Evolutionary conservation across 2,888 invertebrate species (phyloP), one percentile per base, ranked within the genome.

Genomic region (Sesia bembeciformis): DNA sequence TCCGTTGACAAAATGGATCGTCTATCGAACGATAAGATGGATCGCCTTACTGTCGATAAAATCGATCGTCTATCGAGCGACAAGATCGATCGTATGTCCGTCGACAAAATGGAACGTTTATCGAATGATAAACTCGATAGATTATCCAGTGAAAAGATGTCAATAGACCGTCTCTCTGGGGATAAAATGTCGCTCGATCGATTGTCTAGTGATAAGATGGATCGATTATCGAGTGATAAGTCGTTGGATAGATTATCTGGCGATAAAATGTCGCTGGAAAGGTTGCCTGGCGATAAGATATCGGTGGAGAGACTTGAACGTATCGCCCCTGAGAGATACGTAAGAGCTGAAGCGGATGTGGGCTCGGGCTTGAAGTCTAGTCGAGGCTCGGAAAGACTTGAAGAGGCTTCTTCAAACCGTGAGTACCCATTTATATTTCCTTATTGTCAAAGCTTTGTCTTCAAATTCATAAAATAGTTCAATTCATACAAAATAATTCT

Each of bases 311-410:
- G 52, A 23, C 54, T 57, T 66, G 53, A 58, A 66, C 50, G 76
- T 74, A 5, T 64, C 74, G 53, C 57, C 70, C 55, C 64, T 57
- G 72, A 71, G 55, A 61, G 73, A 39, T 86, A 74, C 59, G 76
- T 87, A 40, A 65, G 78, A 40, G 88, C 87, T 0, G 88, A 89
- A 59, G 88, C 88, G 4, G 88, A 88, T 49, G 86, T 88, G 8
- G 87, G 87, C 0, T 83, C 84, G 4, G 86, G 76, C 0, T 54
- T 79, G 40, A 84, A 84, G 59, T 66, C 78, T 6, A 79, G 76
- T 0, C 68, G 82, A 7, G 81, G 78, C 3, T 81, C 81, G 0
- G 84, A 84, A 61, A 64, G 84, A 43, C 67, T 80, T 0, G 82
- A 82, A 54, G 84, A 85, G 49, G 74, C 80, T 40, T 74, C 78